Evolutionary conservation across 2,797 vertebrate genomes (phyloP), one percentile per base, ranked within the genome.

Genomic region (Taenioides sp.): DNA sequence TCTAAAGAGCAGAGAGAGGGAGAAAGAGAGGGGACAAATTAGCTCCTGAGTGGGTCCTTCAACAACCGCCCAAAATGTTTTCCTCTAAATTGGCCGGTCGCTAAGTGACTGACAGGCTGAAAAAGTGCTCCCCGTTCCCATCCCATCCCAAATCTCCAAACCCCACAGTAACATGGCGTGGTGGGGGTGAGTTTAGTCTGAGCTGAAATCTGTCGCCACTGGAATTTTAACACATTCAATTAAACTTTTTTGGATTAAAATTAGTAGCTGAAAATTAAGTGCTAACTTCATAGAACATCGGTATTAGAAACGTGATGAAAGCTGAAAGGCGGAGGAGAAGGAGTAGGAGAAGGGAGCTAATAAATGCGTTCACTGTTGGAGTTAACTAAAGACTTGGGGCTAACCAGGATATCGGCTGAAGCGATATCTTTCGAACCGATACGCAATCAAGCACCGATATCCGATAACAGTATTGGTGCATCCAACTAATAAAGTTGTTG

Each of bases 1-100:
- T 98, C 97, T 99, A 77, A 82, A 85, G 78, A 80, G 82, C 23
- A 80, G 25, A 67, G 34, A 4, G 47, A 70, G 80, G 61, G 67
- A 80, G 47, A 70, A 80, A 64, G 67, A 80, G 71, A 65, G 62
- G 73, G 70, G 74, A 75, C 37, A 62, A 79, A 85, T 86, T 80
- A 80, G 54, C 70, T 60, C 55, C 75, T 0, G 31, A 82, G 76
- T 61, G 76, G 0, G 34, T 67, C 74, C 80, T 47, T 67, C 72
- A 67, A 79, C 57, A 78, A 25, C 63, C 49, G 40, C 43, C 63
- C 63, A 65, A 27, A 49, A 49, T 18, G 63, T 65, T 23, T 65
- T 10, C 23, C 43, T 27, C 40, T 3, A 23, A 50, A 49, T 65
- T 47, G 40, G 63, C 43, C 23, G 2, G 5, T 25, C 23, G 23